A percentile compares a stretch with the other conserved stretches of the same genome.
Evolutionary conservation across 2,797 vertebrate species (phyloP).

Genomic region (Synaphobranchus kaupii): DNA sequence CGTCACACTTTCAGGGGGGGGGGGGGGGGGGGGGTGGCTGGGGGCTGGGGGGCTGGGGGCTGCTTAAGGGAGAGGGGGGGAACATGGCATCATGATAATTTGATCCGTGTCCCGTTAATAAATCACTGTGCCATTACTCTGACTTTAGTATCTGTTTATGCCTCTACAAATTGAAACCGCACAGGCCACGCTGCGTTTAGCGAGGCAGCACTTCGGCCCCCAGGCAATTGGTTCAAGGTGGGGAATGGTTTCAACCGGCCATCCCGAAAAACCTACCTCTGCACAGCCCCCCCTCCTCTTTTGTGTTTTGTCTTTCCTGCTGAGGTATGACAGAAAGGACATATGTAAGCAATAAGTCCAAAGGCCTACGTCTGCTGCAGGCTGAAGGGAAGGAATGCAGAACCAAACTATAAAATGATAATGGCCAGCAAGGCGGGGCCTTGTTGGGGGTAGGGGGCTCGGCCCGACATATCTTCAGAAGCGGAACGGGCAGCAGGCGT

Average conservation of each 20-base stretch:
- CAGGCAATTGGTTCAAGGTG: constrained; percentile 85
- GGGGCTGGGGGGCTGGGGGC: constrained; percentile 80
- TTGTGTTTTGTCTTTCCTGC: constrained; percentile 80
- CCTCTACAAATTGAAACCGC: constrained; percentile 93
- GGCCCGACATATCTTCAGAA: constrained; percentile 70
- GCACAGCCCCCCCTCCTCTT: constrained; percentile 62
- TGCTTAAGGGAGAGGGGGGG: constrained; percentile 55
- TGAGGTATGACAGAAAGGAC: constrained; percentile 79
- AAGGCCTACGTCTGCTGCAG: constrained; percentile 75
- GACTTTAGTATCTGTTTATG: constrained; percentile 93
- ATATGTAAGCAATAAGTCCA: constrained; percentile 86
- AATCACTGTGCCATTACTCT: constrained; percentile 78
- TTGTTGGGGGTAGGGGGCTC: constrained; percentile 51
- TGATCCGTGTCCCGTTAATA: constrained; percentile 81
- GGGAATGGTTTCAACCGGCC: constrained; percentile 76
- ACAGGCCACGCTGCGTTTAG: constrained; percentile 72
- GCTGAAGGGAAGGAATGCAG: constrained; percentile 80
- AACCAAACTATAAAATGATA: constrained; percentile 85
- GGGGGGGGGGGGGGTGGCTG: constrained; percentile 82
- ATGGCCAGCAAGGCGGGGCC: constrained; percentile 65
- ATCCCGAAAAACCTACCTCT: constrained; percentile 68
- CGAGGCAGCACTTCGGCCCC: constrained; percentile 75
- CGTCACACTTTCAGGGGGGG: constrained; percentile 57
- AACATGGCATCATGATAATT: constrained; percentile 78
- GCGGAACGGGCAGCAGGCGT: constrained; percentile 55